Conservation (phyloP, 2,113 vertebrate species). For the Turdus rufiventris region DNA sequence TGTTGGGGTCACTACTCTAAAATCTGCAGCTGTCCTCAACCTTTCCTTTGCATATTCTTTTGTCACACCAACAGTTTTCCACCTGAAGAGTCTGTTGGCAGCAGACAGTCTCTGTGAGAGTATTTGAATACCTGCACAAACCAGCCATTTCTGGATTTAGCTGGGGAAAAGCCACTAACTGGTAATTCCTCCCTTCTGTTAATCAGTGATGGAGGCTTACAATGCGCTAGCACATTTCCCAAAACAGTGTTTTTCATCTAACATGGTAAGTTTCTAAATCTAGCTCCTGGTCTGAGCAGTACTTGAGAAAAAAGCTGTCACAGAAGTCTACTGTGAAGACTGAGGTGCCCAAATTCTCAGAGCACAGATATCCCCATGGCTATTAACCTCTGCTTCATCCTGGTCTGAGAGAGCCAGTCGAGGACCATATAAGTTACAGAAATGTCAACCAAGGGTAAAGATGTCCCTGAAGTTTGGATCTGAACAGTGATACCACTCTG, state of each 20-base stretch:
- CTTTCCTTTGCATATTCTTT: neutral
- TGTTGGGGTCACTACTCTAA: neutral
- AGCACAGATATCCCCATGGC: accelerated
- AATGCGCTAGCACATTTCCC: neutral
- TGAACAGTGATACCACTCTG: neutral
- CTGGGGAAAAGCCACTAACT: neutral
- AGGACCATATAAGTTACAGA: neutral
- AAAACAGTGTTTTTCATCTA: neutral
- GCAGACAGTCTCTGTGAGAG: neutral
- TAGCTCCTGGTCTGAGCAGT: neutral
- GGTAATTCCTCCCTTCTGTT: neutral
- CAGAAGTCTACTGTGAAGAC: accelerated
- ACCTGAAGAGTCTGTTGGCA: neutral
- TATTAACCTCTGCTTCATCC: neutral
- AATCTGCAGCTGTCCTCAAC: neutral
- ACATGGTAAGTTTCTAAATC: neutral
- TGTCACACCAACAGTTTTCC: neutral
- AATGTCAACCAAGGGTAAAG: neutral
- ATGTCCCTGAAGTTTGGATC: neutral
- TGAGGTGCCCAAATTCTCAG: neutral
- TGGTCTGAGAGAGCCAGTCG: neutral
- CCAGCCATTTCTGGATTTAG: neutral
- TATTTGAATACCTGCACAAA: neutral
- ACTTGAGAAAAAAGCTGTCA: neutral
- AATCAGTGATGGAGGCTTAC: neutral